A percentile compares a stretch with the other conserved stretches of the same genome.
Conservation (phyloP, 2,113 vertebrate species). For the Indicator indicator region DNA sequence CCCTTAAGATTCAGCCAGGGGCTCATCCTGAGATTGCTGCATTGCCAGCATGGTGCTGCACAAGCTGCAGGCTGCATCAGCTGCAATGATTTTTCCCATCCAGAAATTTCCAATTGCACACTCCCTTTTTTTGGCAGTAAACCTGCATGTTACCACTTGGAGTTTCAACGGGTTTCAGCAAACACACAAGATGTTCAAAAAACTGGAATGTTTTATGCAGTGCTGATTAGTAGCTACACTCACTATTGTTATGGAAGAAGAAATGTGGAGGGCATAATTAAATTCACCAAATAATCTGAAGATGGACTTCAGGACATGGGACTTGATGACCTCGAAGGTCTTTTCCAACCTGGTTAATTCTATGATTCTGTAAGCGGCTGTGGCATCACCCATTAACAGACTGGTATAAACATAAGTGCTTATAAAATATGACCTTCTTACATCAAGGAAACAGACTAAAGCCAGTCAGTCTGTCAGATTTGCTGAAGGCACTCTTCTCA, state of each 20-base stretch:
- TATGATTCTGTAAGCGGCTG: neutral
- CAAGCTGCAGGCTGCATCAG: neutral
- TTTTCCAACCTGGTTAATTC: too few relatives aligned
- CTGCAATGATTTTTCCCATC: neutral
- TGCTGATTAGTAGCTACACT: neutral
- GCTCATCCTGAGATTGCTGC: accelerated
- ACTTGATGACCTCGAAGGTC: too few relatives aligned
- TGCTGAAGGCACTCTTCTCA: neutral
- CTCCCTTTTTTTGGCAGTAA: neutral
- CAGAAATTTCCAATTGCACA: neutral
- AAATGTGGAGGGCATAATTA: neutral
- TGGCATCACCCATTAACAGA: neutral
- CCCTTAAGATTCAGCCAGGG: too few relatives aligned
- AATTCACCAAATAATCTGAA: neutral
- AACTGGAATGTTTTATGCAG: neutral
- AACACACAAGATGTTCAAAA: neutral
- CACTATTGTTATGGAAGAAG: neutral
- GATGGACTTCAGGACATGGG: neutral
- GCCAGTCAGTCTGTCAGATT: neutral
- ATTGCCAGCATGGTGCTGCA: accelerated
- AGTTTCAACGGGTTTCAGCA: neutral
- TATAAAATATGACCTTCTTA: neutral
- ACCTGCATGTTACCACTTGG: neutral
- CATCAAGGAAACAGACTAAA: neutral
- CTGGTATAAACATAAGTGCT: neutral